Evolutionary conservation across 2,888 invertebrate species (phyloP).

Genomic region (Parascotia fuliginaria): DNA sequence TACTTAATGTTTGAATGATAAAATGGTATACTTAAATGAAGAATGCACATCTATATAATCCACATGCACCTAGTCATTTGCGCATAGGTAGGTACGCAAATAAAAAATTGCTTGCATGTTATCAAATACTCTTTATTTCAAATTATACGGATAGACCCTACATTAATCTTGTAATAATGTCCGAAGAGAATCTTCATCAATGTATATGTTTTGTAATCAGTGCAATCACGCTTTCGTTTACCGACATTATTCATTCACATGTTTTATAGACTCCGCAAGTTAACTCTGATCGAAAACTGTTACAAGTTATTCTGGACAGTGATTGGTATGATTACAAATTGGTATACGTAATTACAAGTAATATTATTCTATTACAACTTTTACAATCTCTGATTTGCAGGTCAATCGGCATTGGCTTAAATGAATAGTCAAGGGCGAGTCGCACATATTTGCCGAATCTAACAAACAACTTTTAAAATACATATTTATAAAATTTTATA

Average conservation of each 20-base stretch:
- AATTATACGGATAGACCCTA: too few relatives aligned
- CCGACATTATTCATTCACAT: conserved; percentile 14
- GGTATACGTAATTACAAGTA: conserved; percentile 28
- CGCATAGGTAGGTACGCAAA: too few relatives aligned
- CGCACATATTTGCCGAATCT: conserved; percentile 16
- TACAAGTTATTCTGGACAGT: conserved; percentile 17
- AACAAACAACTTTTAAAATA: conserved; percentile 20
- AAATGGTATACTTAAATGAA: too few relatives aligned
- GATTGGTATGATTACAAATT: conserved; percentile 15
- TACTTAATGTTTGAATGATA: too few relatives aligned
- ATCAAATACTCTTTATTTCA: too few relatives aligned
- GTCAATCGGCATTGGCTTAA: conserved; percentile 24
- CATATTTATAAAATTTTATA: background rate
- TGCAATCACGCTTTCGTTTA: conserved; percentile 23
- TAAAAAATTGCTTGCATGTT: too few relatives aligned
- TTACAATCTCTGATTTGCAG: conserved; percentile 25
- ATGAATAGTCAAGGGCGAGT: conserved; percentile 33
- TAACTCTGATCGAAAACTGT: conserved; percentile 36
- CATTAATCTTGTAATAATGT: background rate
- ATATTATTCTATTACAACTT: conserved; percentile 29
- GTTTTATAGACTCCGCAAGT: conserved; percentile 21
- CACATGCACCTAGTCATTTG: too few relatives aligned
- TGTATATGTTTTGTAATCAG: background rate
- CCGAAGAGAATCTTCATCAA: background rate
- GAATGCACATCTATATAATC: too few relatives aligned